A percentile compares a stretch with the other conserved stretches of the same genome.
Evolutionary conservation across 1,140 invertebrate species (phyloP).

Genomic region (Zaprionus lachaisei): DNA sequence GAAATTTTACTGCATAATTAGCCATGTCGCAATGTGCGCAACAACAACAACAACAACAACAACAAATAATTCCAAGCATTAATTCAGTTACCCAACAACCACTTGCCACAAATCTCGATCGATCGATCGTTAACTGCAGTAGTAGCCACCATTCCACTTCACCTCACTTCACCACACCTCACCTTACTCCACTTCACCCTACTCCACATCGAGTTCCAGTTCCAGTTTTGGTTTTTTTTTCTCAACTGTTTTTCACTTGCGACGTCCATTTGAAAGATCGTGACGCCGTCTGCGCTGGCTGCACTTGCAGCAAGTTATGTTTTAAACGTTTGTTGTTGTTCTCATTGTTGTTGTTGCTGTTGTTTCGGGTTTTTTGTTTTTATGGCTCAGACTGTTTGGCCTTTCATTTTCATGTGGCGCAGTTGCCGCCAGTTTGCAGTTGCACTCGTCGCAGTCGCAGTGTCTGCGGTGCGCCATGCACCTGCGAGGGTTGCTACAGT

Average conservation of each 20-base stretch:
- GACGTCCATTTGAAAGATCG: constrained; percentile 23
- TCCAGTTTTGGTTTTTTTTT: constrained; percentile 24
- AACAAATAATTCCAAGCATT: constrained; percentile 15
- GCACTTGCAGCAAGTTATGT: constrained; percentile 43
- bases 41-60: neutral
- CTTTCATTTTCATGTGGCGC: constrained; percentile 72
- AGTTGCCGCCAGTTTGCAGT: constrained; percentile 43
- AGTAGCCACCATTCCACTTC: constrained; percentile 10
- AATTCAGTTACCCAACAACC: constrained; percentile 36
- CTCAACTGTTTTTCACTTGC: constrained; percentile 8
- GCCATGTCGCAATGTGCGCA: constrained; percentile 1
- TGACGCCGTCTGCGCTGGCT: constrained; percentile 20
- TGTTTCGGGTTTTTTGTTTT: constrained; percentile 38
- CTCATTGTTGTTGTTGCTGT: neutral
- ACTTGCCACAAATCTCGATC: constrained; percentile 3
- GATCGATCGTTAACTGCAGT: constrained; percentile 7
- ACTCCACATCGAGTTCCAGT: constrained; percentile 18
- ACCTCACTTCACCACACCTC: neutral
- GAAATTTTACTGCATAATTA: constrained; percentile 17
- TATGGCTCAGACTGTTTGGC: constrained; percentile 61
- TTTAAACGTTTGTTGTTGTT: constrained; percentile 31
- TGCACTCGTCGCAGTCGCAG: constrained; percentile 13
- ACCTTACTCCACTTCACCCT: neutral
- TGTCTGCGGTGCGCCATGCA: constrained; percentile 11
- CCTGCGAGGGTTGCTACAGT: constrained; percentile 1